Evolutionary conservation across 2,113 vertebrate species (phyloP), one percentile per base, ranked within the genome.

Genomic region (Candoia aspera): DNA sequence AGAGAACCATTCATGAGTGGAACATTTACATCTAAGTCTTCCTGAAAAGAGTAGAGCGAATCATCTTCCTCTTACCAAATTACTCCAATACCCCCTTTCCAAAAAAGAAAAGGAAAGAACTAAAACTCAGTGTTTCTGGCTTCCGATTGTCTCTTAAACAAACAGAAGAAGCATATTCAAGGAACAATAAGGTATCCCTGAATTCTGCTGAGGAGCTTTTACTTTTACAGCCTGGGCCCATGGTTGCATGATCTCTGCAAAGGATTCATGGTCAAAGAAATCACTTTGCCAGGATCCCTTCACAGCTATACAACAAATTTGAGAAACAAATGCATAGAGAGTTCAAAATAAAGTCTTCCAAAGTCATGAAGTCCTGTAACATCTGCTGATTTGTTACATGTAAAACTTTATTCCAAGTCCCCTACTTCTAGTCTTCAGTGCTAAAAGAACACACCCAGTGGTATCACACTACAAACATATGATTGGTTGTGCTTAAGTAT

Each of bases 11-110:
- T 94, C 84, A 17, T 94, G 93, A 93, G 53, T 49, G 0, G 4
- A 94, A 90, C 90, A 87, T 94, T 94, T 93, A 90, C 68, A 91
- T 93, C 91, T 94, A 73, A 60, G 90, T 59, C 92, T 58, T 33
- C 19, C 91, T 96, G 55, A 89, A 92, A 60, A 83, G 33, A 79
- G 26, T 6, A 8, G 29, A 87, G 26, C 5, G 90, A 9, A 83
- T 91, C 88, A 46, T 23, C 86, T 0, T 1, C 90, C 54, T 54
- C 86, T 91, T 68, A 29, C 26, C 84, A 8, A 85, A 57, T 89
- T 46, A 83, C 86, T 93, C 19, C n/a, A 29, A 3, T 42, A 33
- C 37, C 21, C 33, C 33, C 33, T 29, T 42, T 87, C n/a, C 49
- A 91, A 94, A 89, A 94, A 94, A 0, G 17, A 93, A 54, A 85